Evolutionary conservation across 2,888 invertebrate species (phyloP).

Genomic region (Drosophila testacea): DNA sequence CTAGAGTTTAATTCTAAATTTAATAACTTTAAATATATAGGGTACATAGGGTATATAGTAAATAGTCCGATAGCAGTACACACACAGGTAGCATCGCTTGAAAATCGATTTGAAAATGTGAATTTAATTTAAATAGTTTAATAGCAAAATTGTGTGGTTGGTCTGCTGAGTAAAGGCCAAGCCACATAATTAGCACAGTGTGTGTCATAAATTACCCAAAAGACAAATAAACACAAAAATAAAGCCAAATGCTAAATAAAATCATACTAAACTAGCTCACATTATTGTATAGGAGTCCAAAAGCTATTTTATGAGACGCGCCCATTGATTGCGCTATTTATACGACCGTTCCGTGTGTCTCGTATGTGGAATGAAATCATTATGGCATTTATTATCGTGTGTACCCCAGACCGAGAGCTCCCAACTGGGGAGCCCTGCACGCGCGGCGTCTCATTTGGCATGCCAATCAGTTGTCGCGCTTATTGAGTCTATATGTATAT

Average conservation of each 20-base stretch:
- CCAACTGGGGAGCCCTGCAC: constrained; percentile 34
- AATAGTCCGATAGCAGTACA: neutral
- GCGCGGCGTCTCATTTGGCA: constrained; percentile 65
- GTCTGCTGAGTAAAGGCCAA: constrained; percentile 9
- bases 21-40: neutral
- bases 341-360: constrained; percentile 9
- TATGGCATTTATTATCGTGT: constrained; percentile 57
- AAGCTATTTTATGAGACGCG: constrained; percentile 35
- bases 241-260: constrained; percentile 14
- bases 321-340: constrained; percentile 47
- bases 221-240: constrained; percentile 23
- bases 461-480: constrained; percentile 71
- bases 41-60: neutral
- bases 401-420: constrained; percentile 22
- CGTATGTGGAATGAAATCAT: constrained; percentile 51
- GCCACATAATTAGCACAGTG: constrained; percentile 41
- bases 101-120: constrained; percentile 42
- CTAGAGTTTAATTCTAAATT: too few species aligned
- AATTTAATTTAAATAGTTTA: constrained; percentile 40
- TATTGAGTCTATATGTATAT: constrained; percentile 50
- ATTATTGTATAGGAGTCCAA: constrained; percentile 25
- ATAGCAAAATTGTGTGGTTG: constrained; percentile 16
- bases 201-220: constrained; percentile 45
- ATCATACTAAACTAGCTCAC: constrained; percentile 27
- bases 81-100: constrained; percentile 9